Evolutionary conservation across 2,797 vertebrate genomes (phyloP).

Genomic region (Typhlichthys eigenmanni): DNA sequence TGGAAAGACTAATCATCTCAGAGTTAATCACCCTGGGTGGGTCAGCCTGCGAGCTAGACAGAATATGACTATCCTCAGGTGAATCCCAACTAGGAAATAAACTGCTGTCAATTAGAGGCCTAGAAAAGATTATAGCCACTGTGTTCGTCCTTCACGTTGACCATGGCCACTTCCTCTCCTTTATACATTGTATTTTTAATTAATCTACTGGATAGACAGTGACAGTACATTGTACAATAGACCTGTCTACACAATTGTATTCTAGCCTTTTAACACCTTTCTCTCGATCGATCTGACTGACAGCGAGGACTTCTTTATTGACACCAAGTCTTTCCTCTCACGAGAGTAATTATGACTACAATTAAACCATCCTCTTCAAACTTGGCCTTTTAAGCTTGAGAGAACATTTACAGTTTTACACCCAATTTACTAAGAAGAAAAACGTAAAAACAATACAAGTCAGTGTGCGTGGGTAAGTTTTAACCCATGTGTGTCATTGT

Average conservation of each 20-base stretch:
- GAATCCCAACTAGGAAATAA: slow-evolving; percentile 67
- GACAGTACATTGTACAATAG: slow-evolving; percentile 57
- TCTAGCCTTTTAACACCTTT: slow-evolving; percentile 54
- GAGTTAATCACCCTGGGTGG: slow-evolving; percentile 65
- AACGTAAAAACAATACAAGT: slow-evolving; percentile 2
- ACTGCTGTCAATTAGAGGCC: slow-evolving; percentile 63
- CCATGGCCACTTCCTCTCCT: slow-evolving; percentile 65
- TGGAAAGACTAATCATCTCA: slow-evolving; percentile 61
- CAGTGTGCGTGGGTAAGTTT: background rate
- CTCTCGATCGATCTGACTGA: slow-evolving; percentile 18
- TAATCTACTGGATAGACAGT: slow-evolving; percentile 64
- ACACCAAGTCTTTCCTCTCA: slow-evolving; percentile 7
- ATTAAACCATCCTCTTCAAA: slow-evolving; percentile 27
- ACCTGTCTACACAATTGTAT: slow-evolving; percentile 57
- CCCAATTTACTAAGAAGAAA: slow-evolving; percentile 35
- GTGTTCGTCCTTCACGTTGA: slow-evolving; percentile 72
- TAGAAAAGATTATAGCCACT: slow-evolving; percentile 56
- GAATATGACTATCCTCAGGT: slow-evolving; percentile 56
- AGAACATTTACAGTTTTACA: slow-evolving; percentile 33
- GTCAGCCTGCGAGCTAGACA: slow-evolving; percentile 59
- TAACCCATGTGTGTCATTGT: slow-evolving; percentile 8
- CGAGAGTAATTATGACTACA: slow-evolving; percentile 23
- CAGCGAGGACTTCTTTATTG: slow-evolving; percentile 9
- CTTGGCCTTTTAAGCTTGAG: slow-evolving; percentile 30
- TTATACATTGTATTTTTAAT: slow-evolving; percentile 66